Evolutionary conservation across 1,140 invertebrate genomes (phyloP).

Genomic region (Diorhabda sublineata): DNA sequence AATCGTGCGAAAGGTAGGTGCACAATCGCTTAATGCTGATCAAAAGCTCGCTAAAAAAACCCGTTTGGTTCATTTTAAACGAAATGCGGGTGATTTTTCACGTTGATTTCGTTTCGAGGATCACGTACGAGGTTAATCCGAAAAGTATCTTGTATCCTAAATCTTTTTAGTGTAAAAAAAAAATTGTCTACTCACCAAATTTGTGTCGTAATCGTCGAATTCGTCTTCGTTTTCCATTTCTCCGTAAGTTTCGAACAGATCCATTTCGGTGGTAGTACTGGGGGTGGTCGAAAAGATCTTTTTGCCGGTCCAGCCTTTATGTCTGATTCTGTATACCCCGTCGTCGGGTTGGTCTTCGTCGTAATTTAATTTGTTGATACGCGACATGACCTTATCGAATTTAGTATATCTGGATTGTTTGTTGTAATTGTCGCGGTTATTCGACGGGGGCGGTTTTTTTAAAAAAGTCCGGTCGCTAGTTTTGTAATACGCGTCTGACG

Average conservation of each 20-base stretch:
- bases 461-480: background rate
- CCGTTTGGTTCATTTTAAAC: too few species aligned
- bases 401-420: constrained; percentile 5
- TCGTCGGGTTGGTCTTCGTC: background rate
- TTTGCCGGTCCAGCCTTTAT: background rate
- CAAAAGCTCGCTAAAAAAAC: too few species aligned
- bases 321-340: background rate
- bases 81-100: too few species aligned
- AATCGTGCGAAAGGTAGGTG: too few species aligned
- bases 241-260: constrained; percentile 5
- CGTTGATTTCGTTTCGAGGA: too few species aligned
- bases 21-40: too few species aligned
- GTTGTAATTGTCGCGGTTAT: background rate
- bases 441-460: background rate
- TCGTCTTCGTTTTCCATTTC: background rate
- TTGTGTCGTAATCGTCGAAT: background rate
- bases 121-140: too few species aligned
- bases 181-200: background rate
- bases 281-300: background rate
- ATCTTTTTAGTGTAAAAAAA: background rate
- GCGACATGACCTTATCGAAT: constrained; percentile 3
- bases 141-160: too few species aligned
- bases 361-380: background rate
- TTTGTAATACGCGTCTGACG: background rate
- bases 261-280: constrained; percentile 1